A percentile compares a stretch with the other conserved stretches of the same genome.
phyloP scores from a whole-genome alignment of 2,113 vertebrate species.

The Nerophis lumbriciformis region DNA sequence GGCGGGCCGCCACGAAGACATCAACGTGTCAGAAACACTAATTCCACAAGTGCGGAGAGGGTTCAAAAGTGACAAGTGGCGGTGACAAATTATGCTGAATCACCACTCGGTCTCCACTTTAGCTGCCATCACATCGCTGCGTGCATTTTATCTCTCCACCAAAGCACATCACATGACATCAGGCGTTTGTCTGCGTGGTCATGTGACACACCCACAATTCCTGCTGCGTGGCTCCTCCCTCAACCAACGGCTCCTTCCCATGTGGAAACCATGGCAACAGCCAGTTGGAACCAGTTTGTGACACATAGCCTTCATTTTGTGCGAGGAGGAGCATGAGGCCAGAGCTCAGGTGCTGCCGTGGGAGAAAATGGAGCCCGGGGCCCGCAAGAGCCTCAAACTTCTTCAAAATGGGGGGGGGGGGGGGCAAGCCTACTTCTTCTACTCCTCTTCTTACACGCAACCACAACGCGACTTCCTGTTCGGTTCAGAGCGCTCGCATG shows the following conservation, averaged over 20 bases:
- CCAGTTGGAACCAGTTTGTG: constrained; percentile 84
- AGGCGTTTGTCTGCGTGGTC: constrained; percentile 76
- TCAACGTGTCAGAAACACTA: constrained; percentile 1
- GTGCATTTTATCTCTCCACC: constrained; percentile 67
- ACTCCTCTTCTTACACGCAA: constrained; percentile 15
- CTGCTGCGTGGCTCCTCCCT: constrained; percentile 57
- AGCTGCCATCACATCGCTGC: constrained; percentile 65
- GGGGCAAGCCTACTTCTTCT: constrained; percentile 14
- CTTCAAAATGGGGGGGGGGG: constrained; percentile 55
- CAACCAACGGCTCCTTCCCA: constrained; percentile 75
- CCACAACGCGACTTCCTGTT: constrained; percentile 66
- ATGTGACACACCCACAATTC: constrained; percentile 74
- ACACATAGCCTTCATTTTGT: constrained; percentile 87
- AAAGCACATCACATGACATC: constrained; percentile 76
- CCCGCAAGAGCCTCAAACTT: constrained; percentile 57
- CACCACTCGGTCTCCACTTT: constrained; percentile 27
- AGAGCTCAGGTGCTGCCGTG: constrained; percentile 80
- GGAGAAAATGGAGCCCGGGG: constrained; percentile 78
- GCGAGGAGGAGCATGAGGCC: constrained; percentile 68
- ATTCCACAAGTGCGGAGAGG: constrained; percentile 12
- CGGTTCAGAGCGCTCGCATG: constrained; percentile 43
- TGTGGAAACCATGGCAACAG: constrained; percentile 86
- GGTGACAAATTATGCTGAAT: constrained; percentile 16
- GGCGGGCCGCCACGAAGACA: too few species aligned
- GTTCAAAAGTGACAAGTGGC: constrained; percentile 48